Evolutionary conservation across 2,888 invertebrate species (phyloP), one percentile per base, ranked within the genome.

Genomic region (Drosophila parthenogenetica): DNA sequence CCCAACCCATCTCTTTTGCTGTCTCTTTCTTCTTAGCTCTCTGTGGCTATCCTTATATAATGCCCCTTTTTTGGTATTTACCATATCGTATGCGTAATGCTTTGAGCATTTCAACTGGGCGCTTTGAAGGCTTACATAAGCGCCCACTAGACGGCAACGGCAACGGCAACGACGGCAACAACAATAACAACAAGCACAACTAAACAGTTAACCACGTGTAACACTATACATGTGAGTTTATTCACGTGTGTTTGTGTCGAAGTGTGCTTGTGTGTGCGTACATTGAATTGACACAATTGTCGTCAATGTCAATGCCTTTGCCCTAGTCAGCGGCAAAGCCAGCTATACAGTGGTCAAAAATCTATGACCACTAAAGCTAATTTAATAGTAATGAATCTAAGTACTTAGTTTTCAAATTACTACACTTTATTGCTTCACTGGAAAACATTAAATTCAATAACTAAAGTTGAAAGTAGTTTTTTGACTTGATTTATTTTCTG

Each of bases 251-350:
- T 54, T 40, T 53, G 29, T 43, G 35, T 14, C 14, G 13, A 39
- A 13, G 17, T 32, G 39, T 25, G 48, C 43, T 25, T 51, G 22
- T 55, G 48, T 50, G 58, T 39, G 58, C 29, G 61, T 58, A 60
- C 63, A 59, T 60, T 53, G 66, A 76, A 73, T 81, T 84, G 82
- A 82, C 86, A 83, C 83, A 85, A 83, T 87, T 83, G 86, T 62
- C 69, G 80, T 68, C 88, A 83, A 88, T 83, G 83, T 83, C 88
- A 83, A 85, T 83, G 88, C 88, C 82, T 83, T 87, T 65, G 74
- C 65, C 48, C 51, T 32, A 66, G 50, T 69, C 63, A 58, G 42
- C 57, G 55, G 19, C 63, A 42, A 19, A 17, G 25, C 45, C 22
- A 42, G 16, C n/a, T 5, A 60, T 58, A 78, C 78, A 69, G 62